A percentile compares a stretch with the other conserved stretches of the same genome.
Conservation (phyloP, 2,113 vertebrate genomes). For the Ctenomys sociabilis region DNA sequence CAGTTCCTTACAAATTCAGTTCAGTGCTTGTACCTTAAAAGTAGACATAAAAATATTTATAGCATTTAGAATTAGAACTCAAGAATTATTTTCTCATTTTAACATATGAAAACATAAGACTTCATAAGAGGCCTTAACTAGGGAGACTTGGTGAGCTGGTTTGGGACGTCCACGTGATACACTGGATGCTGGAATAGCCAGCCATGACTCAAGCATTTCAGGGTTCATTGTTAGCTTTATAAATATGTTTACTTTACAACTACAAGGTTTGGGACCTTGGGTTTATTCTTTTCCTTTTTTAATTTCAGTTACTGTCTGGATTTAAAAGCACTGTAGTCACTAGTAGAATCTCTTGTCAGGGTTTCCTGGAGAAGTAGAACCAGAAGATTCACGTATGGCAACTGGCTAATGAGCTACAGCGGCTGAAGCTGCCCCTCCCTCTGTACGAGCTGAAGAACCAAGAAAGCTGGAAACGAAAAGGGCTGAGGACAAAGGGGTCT, state of each 20-base stretch:
- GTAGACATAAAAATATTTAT: neutral
- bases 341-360: neutral
- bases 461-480: neutral
- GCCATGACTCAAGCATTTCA: neutral
- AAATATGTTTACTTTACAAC: neutral
- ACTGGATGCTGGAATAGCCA: neutral
- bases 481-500: neutral
- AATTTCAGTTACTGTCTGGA: neutral
- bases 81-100: constrained; percentile 48
- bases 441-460: neutral
- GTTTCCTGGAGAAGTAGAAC: neutral
- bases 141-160: neutral
- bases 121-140: neutral
- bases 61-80: neutral
- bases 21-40: neutral
- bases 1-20: neutral
- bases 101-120: neutral
- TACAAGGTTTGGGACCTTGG: neutral
- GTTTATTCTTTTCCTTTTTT: neutral
- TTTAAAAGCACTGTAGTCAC: neutral
- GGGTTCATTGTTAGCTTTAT: neutral
- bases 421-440: neutral
- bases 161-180: constrained; percentile 3
- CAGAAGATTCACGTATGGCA: neutral
- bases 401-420: neutral